phyloP scores from a whole-genome alignment of 2,888 invertebrate species.

The Trachelus troglodyta region DNA sequence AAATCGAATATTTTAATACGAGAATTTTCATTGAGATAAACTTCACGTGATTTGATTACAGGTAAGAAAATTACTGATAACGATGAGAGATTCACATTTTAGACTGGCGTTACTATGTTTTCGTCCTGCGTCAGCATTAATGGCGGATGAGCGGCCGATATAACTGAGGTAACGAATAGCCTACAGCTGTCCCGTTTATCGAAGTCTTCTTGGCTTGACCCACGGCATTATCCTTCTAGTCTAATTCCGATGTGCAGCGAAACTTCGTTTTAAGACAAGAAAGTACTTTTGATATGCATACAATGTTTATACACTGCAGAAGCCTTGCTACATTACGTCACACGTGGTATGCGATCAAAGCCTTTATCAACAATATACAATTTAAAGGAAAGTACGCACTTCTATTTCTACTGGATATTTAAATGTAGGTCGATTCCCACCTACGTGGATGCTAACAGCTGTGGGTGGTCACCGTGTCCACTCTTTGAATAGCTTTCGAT shows the following conservation, averaged over 20 bases:
- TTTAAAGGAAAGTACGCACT: neutral
- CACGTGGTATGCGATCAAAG: neutral
- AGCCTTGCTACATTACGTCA: neutral
- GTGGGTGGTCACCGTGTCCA: neutral
- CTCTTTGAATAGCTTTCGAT: neutral
- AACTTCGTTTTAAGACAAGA: neutral
- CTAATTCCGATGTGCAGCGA: neutral
- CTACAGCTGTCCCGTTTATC: slow-evolving; percentile 47
- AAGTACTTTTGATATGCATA: neutral
- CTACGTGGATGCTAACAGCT: neutral
- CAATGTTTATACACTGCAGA: neutral
- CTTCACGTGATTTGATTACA: neutral
- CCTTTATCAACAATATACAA: neutral
- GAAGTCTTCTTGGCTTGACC: slow-evolving; percentile 31
- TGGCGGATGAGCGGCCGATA: slow-evolving; percentile 49
- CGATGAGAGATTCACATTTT: neutral
- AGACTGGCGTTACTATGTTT: neutral
- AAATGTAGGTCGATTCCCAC: neutral
- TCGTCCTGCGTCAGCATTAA: slow-evolving; percentile 36
- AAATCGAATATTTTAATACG: neutral
- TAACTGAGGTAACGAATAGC: slow-evolving; percentile 48
- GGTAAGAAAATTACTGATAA: neutral
- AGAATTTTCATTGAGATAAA: neutral
- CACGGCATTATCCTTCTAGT: slow-evolving; percentile 6
- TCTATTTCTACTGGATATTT: neutral